Base-by-base conservation (phyloP, 1,140 invertebrate species). In the Cotesia typhae region DNA sequence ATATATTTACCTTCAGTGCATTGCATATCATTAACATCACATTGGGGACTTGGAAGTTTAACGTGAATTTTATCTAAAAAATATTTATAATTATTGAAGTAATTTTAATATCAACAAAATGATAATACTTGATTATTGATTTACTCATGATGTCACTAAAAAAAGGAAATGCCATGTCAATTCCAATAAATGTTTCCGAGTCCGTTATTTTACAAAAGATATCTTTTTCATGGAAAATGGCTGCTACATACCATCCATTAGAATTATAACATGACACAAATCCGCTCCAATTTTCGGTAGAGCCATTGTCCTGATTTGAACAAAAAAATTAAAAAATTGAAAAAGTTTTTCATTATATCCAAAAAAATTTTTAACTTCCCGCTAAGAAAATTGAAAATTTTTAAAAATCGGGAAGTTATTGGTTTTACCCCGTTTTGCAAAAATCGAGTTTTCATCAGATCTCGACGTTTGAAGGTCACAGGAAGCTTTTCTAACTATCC, bases 1-100 rank as follows among this genome's bases (percentile, higher is more conserved):
- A 96, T 78, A 82, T 94, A 96, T 59, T 89, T 80, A 0, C 94
- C 94, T 51, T 92, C 84, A 17, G 86, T 81, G 83, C 94, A 96
- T 66, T 92, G 86, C n/a, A 89, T 78, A 0, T 91, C 90, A 4
- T 84, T 59, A 76, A 93, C 94, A 6, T 72, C 3, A 2, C 14
- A 14, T 4, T 28, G 4, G 10, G 41, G 20, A 2, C 51, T 2
- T 3, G 6, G 0, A 17, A 17, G 17, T 17, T 17, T 17, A 17
- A 17, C 17, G 17, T 17, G 17, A 17, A 17, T 17, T 17, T 17
- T 17, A 17, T 17, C 17, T 17, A 17, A 17, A 17, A 17, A 17
- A 17, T 17, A 17, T 17, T 17, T 17, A 17, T 17, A 17, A 17
- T 17, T 17, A 17, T 17, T 17, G 17, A 17, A 17, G 17, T 17